Evolutionary conservation across 1,140 invertebrate species (phyloP), one percentile per base, ranked within the genome.

Genomic region (Drosophila kanapiae): DNA sequence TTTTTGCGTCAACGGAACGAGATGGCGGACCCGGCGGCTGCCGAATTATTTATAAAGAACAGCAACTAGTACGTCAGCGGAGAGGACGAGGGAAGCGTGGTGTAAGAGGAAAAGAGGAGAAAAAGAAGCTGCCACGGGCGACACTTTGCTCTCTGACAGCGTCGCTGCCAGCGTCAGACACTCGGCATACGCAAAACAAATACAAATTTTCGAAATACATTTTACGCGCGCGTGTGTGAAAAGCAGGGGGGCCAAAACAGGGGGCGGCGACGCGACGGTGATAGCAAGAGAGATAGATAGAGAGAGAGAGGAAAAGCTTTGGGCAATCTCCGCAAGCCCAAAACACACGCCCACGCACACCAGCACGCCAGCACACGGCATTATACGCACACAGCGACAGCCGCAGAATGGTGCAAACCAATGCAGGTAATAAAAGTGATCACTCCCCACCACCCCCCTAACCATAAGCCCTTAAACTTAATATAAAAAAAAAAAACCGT

Each of bases 321-420:
- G 70, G 70, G 70, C 70, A 72, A 74, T 72, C 70, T 74, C 70
- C 68, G 76, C 68, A 58, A 78, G 67, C 47, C 49, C 56, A 67
- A 68, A 77, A 78, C 63, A 78, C 63, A 78, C 63, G 51, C 74
- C 75, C 75, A 53, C 74, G 49, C 75, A 58, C 43, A 75, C 33
- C 33, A 23, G 18, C 16, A 14, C 47, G n/a, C 42, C 59, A 49
- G 35, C 48, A 64, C 69, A 40, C 43, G 18, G n/a, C 13, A 9
- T 23, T 23, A 23, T 11, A 54, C 65, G 43, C 47, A 40, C 23
- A 35, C 18, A 45, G 53, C 68, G 33, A 58, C 18, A 16, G 53
- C 29, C 35, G 7, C 60, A 78, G 78, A 80, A 88, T 88, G 84
- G 84, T 88, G 80, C 84, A 90, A 90, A 84, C 74, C 79, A 88